Conservation (phyloP, 2,113 vertebrate species). For the Thomomys bottae region DNA sequence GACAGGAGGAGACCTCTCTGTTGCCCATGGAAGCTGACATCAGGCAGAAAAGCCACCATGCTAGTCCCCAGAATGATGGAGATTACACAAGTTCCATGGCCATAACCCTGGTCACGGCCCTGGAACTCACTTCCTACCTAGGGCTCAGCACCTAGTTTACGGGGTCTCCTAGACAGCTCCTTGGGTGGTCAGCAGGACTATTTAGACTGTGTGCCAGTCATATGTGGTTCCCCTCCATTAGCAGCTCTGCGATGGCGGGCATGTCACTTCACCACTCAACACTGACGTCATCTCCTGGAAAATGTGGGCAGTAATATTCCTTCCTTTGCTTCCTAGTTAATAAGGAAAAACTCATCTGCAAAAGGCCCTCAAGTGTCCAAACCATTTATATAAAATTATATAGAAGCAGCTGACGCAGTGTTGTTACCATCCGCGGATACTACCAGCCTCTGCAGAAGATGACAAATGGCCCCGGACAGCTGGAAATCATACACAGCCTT, state of each 20-base stretch:
- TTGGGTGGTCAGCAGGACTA: neutral
- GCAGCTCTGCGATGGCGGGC: neutral
- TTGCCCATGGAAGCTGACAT: neutral
- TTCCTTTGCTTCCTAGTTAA: neutral
- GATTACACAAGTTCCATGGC: neutral
- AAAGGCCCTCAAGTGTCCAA: neutral
- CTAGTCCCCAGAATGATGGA: neutral
- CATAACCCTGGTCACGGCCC: neutral
- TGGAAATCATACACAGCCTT: neutral
- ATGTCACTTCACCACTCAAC: neutral
- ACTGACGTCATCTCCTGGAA: neutral
- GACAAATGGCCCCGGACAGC: neutral
- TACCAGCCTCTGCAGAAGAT: neutral
- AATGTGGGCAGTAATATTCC: neutral
- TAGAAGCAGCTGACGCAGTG: neutral
- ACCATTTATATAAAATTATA: slow-evolving; percentile 1
- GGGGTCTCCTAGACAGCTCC: neutral
- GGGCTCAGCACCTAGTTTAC: neutral
- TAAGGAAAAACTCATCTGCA: neutral
- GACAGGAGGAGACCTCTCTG: neutral
- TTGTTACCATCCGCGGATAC: neutral
- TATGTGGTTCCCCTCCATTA: neutral
- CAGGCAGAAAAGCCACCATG: neutral
- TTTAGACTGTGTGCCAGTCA: neutral
- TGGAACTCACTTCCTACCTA: neutral